Evolutionary conservation across 2,113 vertebrate species (phyloP), one percentile per base, ranked within the genome.

Genomic region (Cololabis saira): DNA sequence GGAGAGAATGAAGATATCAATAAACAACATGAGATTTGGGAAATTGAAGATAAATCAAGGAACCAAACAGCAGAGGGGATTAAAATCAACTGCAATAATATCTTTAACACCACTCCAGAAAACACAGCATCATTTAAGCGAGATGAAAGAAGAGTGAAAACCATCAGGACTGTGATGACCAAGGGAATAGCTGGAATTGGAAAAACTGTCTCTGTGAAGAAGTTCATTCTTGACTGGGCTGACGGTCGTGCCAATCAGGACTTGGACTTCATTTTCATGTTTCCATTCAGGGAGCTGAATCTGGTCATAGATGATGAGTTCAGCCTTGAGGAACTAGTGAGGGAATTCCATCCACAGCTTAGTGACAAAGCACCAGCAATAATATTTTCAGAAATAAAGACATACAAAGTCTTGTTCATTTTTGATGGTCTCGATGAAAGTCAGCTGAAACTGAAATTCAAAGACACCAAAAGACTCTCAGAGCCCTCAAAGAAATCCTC

Each of bases 151-250:
- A 2, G 2, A 27, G 24, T 27, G 24, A 27, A 27, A 27, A 27
- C 24, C 24, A 27, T 27, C 24, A 27, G 24, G 53, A 72, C 60
- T 21, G 75, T 84, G 40, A 67, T 84, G 59, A 85, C 79, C 11
- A 79, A 72, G 15, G 79, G 79, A 0, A 22, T 85, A 0, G 78
- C 82, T 50, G 82, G 82, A 13, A 77, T 84, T 19, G 82, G 82
- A 44, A 81, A 84, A 77, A 84, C 82, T 14, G 45, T 78, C 19
- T 84, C 71, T 1, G 82, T 78, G 12, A 58, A 78, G 63, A 84
- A 84, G 63, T 84, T 84, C 18, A 68, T 67, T n/a, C 78, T 78
- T 37, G 82, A 84, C 53, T 85, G 82, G 82, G 61, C 60, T 54
- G 57, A 70, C 10, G 78, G 63, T 10, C 30, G 0, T 40, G 51